Evolutionary conservation across 1,140 invertebrate genomes (phyloP), one percentile per base, ranked within the genome.

Genomic region (Phenacoccus solenopsis): DNA sequence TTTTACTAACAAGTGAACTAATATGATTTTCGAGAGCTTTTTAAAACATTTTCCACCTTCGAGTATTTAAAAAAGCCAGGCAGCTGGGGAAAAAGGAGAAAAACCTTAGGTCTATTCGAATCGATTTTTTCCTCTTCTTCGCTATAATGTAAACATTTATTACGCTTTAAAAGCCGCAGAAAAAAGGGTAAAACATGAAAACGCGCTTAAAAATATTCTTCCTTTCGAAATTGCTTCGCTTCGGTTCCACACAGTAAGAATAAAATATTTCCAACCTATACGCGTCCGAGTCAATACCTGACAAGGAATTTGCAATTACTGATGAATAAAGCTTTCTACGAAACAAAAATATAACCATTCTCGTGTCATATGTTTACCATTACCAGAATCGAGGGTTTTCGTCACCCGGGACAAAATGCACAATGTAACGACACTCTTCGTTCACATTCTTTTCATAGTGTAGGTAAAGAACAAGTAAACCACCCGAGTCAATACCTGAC

Each of bases 91-190:
- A 25, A 64, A 24, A 16, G 59, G 25, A 64, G 25, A 64, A 9
- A 64, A 64, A 64, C 9, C 21, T 64, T 9, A 64, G 25, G 21
- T 64, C 25, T 27, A 64, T 64, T 10, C 25, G 9, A 25, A 64
- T 64, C 59, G 59, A 64, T 64, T 64, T 64, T 64, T 64, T 64
- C n/a, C n/a, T 64, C 59, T 64, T 64, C 9, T 24, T 64, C 20
- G 13, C 59, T 64, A 64, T 64, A 27, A 64, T 64, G 25, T 64
- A 64, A 64, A 64, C 59, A 64, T 64, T 64, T 64, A 64, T 64
- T 27, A 64, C 25, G 59, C 59, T 64, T 64, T 64, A 64, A 64
- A 64, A 64, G 59, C 21, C 21, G 16, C 3, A 64, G 59, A 64
- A 64, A 64, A 64, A 64, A 64, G 25, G 22, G 59, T 64, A 24